Evolutionary conservation across 2,797 vertebrate genomes (phyloP).

Genomic region (Alosa sapidissima): DNA sequence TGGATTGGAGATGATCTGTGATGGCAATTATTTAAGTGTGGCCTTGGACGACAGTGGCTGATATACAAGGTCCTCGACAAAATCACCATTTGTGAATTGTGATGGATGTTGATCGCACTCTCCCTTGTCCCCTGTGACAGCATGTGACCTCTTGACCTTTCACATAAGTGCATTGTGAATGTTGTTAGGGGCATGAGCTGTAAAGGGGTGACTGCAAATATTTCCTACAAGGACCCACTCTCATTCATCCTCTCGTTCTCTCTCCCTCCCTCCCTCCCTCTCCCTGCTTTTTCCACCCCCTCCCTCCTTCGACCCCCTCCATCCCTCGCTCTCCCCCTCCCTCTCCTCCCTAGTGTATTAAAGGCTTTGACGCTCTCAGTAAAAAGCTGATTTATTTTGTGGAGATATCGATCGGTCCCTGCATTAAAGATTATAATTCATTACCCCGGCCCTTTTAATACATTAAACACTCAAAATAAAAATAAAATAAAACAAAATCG

Average conservation of each 20-base stretch:
- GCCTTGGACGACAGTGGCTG: not conserved
- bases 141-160: constrained; percentile 28
- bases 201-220: not conserved
- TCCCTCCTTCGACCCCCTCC: constrained; percentile 34
- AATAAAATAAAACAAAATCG: constrained; percentile 71
- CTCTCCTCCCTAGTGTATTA: constrained; percentile 79
- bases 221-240: not conserved
- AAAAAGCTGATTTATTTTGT: constrained; percentile 87
- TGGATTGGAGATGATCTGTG: constrained; percentile 24
- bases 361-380: constrained; percentile 81
- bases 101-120: constrained; percentile 30
- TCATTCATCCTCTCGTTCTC: constrained; percentile 22
- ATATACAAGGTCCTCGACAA: not conserved
- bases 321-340: constrained; percentile 51
- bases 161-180: not conserved
- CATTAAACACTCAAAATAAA: constrained; percentile 87
- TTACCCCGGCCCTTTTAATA: constrained; percentile 82
- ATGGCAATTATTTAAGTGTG: constrained; percentile 9
- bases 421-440: constrained; percentile 89
- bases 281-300: not conserved
- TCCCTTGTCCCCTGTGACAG: not conserved
- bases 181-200: not conserved
- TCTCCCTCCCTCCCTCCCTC: not conserved
- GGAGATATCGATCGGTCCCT: constrained; percentile 81
- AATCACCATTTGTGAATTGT: not conserved